Base-by-base conservation (phyloP, 2,113 vertebrate species). In the Edolisoma coerulescens region DNA sequence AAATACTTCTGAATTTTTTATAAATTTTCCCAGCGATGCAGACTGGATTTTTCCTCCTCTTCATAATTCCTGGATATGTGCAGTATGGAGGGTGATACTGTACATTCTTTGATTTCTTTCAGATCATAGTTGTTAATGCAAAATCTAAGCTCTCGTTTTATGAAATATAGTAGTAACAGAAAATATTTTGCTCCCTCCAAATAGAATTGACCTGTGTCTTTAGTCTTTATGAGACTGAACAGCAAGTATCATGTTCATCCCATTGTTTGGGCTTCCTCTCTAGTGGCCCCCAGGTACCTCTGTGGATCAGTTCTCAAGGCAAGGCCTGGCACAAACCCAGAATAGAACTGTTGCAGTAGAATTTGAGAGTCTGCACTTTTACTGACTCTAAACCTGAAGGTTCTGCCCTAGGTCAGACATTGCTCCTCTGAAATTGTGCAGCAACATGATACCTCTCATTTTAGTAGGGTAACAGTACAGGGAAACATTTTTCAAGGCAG, bases 1-100 rank as follows among this genome's bases (percentile, higher is more conserved):
- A 94, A 97, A 92, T 78, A 82, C 57, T 73, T 89, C 65, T 97
- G 90, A 96, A 97, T 97, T 95, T 96, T 97, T 97, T 44, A 97
- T 97, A 87, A 82, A 47, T 81, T 94, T 95, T 61, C 42, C 68
- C 30, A 95, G 88, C 2, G 11, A 64, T 57, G 78, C 69, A 92
- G 70, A 65, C 83, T 87, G 63, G 92, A 54, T 91, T 93, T 92
- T 95, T 50, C 69, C 12, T 50, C 81, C 60, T 92, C 37, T 82
- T 94, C 30, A 39, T 54, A 68, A 39, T 83, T 89, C 37, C 76
- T 92, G 68, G 45, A 74, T 82, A 16, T 90, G 49, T 88, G 23
- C 42, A 70, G 24, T 24, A 59, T 78, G 68, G 70, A 76, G 80
- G 13, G 22, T 75, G 74, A 76, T 84, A 60, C 10, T 56, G 39